Percentiles rank a stretch among this genome's conserved stretches.
These are phyloP conservation scores for Platycercus adscitus DNA, from an alignment of 2,113 vertebrate species.

Conservation along the genomic window DNA sequence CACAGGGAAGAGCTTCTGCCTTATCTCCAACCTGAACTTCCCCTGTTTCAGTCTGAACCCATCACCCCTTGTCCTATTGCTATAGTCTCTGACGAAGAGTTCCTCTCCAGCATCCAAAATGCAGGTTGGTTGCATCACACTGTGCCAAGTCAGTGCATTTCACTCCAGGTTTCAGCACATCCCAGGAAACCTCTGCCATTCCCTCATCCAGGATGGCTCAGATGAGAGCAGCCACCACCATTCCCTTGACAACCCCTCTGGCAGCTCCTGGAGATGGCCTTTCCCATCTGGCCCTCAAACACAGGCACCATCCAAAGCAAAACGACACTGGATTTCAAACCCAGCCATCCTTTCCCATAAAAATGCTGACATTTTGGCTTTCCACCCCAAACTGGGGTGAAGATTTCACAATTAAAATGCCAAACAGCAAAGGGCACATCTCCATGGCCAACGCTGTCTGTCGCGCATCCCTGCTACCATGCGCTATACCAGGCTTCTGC, in stretches of 20 bases:
- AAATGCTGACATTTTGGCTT: neutral
- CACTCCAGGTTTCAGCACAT: neutral
- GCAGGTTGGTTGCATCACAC: rapidly evolving
- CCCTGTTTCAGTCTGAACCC: too few species aligned
- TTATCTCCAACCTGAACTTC: too few species aligned
- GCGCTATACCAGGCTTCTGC: neutral
- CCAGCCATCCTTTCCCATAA: neutral
- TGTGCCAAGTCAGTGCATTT: neutral
- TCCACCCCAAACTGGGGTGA: neutral
- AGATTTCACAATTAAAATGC: neutral
- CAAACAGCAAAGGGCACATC: neutral
- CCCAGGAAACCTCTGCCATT: neutral
- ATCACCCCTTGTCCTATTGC: too few species aligned
- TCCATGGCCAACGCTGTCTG: neutral
- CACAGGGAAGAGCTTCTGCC: too few species aligned
- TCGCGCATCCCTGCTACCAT: rapidly evolving
- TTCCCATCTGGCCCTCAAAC: neutral
- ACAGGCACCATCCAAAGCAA: neutral
- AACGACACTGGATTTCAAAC: neutral
- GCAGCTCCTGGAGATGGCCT: neutral
- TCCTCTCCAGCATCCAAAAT: too few species aligned
- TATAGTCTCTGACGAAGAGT: too few species aligned
- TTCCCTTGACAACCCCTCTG: neutral
- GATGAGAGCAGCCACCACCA: neutral
- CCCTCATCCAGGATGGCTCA: rapidly evolving